Evolutionary conservation across 2,888 invertebrate genomes (phyloP).

Genomic region (Volucella inanis): DNA sequence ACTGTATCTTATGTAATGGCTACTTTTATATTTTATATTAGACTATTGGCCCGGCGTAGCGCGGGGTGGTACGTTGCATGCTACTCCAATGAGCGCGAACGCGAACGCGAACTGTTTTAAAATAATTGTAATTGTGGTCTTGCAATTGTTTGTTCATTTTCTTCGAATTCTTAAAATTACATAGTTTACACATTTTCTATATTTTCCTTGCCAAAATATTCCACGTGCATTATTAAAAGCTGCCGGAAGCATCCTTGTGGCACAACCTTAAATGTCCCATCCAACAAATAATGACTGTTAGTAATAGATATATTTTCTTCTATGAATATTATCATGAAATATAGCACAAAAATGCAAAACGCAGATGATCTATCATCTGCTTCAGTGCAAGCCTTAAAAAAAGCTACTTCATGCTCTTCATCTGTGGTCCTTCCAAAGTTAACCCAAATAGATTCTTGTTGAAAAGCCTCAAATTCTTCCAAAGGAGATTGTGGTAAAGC

Average conservation of each 20-base stretch:
- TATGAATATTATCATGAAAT: not conserved
- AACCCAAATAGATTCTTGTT: too few relatives aligned
- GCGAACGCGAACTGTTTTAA: not conserved
- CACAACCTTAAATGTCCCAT: not conserved
- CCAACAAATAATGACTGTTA: slow-evolving; percentile 1
- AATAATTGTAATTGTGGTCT: not conserved
- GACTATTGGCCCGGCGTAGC: too few relatives aligned
- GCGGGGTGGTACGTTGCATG: too few relatives aligned
- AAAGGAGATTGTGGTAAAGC: too few relatives aligned
- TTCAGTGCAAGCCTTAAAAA: too few relatives aligned
- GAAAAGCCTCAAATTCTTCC: too few relatives aligned
- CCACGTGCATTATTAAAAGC: not conserved
- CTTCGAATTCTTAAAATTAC: not conserved
- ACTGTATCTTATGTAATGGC: too few relatives aligned
- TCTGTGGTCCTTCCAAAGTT: too few relatives aligned
- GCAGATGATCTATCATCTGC: not conserved
- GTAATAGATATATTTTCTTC: not conserved
- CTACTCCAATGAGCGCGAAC: accelerated
- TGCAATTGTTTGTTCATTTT: not conserved
- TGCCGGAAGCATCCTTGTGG: not conserved
- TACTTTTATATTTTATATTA: too few relatives aligned
- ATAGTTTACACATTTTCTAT: too few relatives aligned
- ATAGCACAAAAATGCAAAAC: slow-evolving; percentile 1
- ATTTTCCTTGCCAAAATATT: not conserved
- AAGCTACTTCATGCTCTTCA: too few relatives aligned